Evolutionary conservation across 2,888 invertebrate genomes (phyloP).

Genomic region (Agrypnus murinus): DNA sequence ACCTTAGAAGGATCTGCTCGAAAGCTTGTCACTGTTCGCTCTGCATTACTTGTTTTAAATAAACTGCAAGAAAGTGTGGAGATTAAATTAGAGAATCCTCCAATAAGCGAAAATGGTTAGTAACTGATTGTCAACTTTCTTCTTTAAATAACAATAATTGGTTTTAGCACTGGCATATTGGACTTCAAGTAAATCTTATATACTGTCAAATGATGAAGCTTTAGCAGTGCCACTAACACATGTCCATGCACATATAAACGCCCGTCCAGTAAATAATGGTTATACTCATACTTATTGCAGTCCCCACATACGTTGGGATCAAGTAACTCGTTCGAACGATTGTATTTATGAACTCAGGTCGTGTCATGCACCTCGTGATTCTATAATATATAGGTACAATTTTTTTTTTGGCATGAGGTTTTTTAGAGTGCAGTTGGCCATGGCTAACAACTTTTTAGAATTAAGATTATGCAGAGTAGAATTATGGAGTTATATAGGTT

Average conservation of each 20-base stretch:
- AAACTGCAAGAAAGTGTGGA: conserved; percentile 82
- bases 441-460: too few species aligned
- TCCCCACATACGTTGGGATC: conserved; percentile 77
- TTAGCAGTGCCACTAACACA: conserved; percentile 87
- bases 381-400: conserved; percentile 69
- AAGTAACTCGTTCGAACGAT: conserved; percentile 72
- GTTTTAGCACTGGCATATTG: conserved; percentile 58
- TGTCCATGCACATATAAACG: conserved; percentile 82
- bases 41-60: conserved; percentile 89
- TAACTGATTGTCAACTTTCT: not conserved
- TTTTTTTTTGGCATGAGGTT: not conserved
- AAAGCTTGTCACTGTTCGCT: conserved; percentile 94
- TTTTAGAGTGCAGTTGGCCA: not conserved
- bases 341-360: conserved; percentile 68
- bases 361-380: conserved; percentile 70
- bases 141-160: conserved; percentile 20
- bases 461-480: too few species aligned
- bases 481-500: too few species aligned
- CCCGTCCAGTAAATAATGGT: conserved; percentile 77
- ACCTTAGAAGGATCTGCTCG: conserved; percentile 94
- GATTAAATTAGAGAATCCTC: conserved; percentile 79
- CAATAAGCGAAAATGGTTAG: conserved; percentile 69
- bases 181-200: conserved; percentile 67
- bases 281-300: conserved; percentile 75
- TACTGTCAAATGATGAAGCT: conserved; percentile 74